A percentile compares a stretch with the other conserved stretches of the same genome.
phyloP scores from a whole-genome alignment of 2,888 invertebrate species.

The Synergus umbraculus region DNA sequence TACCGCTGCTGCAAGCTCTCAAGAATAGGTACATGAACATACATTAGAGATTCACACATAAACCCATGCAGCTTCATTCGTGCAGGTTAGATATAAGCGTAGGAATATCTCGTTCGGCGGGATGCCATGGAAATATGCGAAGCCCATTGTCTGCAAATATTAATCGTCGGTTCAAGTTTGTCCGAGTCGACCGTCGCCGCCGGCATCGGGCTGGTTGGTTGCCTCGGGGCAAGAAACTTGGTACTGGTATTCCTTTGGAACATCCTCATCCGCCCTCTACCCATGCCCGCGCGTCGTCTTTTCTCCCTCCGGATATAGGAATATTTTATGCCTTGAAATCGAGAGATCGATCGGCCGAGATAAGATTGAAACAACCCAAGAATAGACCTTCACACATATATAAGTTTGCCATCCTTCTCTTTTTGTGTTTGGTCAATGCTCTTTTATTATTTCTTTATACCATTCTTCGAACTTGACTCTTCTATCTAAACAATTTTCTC shows the following conservation, averaged over 20 bases:
- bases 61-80: not conserved
- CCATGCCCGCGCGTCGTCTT: not conserved
- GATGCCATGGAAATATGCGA: conserved; percentile 65
- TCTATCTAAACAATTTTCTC: conserved; percentile 34
- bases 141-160: conserved; percentile 71
- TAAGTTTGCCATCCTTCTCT: not conserved
- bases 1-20: not conserved
- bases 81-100: conserved; percentile 5
- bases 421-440: not conserved
- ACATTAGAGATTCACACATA: conserved; percentile 2
- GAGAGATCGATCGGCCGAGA: conserved; percentile 43
- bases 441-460: not conserved
- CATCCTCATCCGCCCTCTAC: conserved; percentile 7
- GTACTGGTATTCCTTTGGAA: conserved; percentile 41
- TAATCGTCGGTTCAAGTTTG: conserved; percentile 68
- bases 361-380: conserved; percentile 20
- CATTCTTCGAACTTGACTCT: conserved; percentile 21
- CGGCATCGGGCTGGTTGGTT: conserved; percentile 35
- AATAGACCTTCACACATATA: not conserved
- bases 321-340: conserved; percentile 45
- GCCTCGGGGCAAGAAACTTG: conserved; percentile 53
- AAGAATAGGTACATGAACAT: not conserved
- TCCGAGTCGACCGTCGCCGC: conserved; percentile 52
- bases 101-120: conserved; percentile 45
- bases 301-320: conserved; percentile 13